Evolutionary conservation across 1,140 invertebrate species (phyloP), one percentile per base, ranked within the genome.

Genomic region (Ylistrum balloti): DNA sequence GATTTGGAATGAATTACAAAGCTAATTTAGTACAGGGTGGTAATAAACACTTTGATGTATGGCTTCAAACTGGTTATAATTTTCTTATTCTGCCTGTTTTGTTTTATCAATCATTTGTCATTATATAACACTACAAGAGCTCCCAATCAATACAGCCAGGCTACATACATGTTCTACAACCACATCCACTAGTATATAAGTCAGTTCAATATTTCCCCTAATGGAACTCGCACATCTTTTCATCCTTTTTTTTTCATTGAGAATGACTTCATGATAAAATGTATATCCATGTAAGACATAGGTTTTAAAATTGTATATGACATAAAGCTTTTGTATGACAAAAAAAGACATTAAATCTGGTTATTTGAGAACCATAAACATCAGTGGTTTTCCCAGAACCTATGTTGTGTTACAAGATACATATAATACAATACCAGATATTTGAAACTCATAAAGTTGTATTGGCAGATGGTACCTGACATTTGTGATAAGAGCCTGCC

Each of bases 331-430:
- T 74, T 74, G 56, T 74, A 74, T 74, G 56, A 74, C 56, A 74
- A 74, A 74, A 74, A 74, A 74, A n/a, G n/a, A n/a, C 56, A 74
- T 74, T 74, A 74, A 74, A 74, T 74, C 56, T 74, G n/a, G 56
- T 74, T 74, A 74, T 74, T 28, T 28, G 56, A 74, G 56, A 74
- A 74, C n/a, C 56, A 28, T 74, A 74, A 74, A 74, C 56, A 28
- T 28, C 1, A 17, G 22, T 28, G 22, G 2, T 74, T 28, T 74
- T 74, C 56, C 56, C 56, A 28, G 56, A 74, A 74, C 56, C 56
- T 74, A 0, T 74, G n/a, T 74, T 28, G 56, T 74, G n/a, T 74
- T 28, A 74, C 56, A 74, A 74, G 56, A 28, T n/a, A 74, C 28
- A 28, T 74, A 48, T 48, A 48, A 2, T 48, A 74, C 56, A 74